These are phyloP conservation scores for Pristionchus exspectatus DNA, from an alignment of 2,888 invertebrate genomes.

Conservation along the genomic window DNA sequence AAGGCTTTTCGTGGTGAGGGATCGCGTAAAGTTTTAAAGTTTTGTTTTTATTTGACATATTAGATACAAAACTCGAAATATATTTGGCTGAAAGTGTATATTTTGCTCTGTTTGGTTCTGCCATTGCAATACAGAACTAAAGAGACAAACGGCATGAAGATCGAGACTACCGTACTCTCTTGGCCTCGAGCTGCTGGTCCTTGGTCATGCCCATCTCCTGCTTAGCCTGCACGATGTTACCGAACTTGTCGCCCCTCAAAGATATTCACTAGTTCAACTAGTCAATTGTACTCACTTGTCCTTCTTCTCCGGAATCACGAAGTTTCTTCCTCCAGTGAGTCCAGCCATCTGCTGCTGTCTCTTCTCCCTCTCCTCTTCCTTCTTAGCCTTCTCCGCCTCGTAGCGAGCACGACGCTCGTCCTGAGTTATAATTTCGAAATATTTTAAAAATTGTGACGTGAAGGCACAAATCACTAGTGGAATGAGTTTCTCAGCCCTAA, in stretches of 20 bases:
- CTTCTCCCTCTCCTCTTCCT: constrained; percentile 51
- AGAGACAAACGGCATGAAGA: too few species aligned
- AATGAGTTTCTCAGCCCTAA: too few species aligned
- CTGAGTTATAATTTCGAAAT: background rate
- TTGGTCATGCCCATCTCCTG: constrained; percentile 98
- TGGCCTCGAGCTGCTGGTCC: constrained; percentile 99
- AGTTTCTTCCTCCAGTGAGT: constrained; percentile 49
- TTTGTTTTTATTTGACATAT: too few species aligned
- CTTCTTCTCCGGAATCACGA: constrained; percentile 54
- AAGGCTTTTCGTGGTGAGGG: background rate
- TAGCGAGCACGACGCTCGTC: constrained; percentile 48
- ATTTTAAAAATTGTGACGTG: too few species aligned
- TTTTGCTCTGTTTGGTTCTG: too few species aligned
- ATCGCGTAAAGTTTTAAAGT: too few species aligned
- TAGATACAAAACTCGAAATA: too few species aligned
- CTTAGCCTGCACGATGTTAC: constrained; percentile 91
- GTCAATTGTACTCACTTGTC: constrained; percentile 46
- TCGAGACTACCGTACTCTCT: constrained; percentile 79
- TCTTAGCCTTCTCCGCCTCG: constrained; percentile 54
- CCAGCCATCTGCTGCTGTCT: constrained; percentile 46
- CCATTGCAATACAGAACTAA: too few species aligned
- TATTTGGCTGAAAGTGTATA: too few species aligned
- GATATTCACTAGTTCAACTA: too few species aligned
- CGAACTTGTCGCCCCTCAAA: constrained; percentile 78
- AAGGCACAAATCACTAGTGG: too few species aligned